Evolutionary conservation across 2,888 invertebrate species (phyloP), one percentile per base, ranked within the genome.

Genomic region (Peribatodes rhomboidaria): DNA sequence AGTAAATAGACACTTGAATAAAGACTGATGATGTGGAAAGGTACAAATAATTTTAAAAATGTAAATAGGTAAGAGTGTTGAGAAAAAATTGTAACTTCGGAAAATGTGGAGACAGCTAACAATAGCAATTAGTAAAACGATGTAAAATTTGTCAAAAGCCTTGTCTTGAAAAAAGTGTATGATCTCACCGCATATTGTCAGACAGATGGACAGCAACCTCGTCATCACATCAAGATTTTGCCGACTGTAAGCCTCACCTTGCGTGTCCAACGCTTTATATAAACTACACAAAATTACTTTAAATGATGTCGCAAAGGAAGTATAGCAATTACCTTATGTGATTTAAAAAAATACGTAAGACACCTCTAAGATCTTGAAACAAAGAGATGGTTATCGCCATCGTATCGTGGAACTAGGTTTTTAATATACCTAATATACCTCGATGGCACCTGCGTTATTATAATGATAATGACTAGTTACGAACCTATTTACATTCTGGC

Each of bases 291-390:
- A 91, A 70, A 92, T 92, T 90, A 77, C 85, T 77, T 73, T 84
- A 88, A 91, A 85, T 76, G 88, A 79, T 88, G 89, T 88, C 87
- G 82, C 86, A 79, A 72, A 90, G 90, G 91, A 91, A 86, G 78
- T 82, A 47, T 72, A 65, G 77, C 83, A 87, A 91, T 90, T 91
- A 90, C 81, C 77, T 65, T 68, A 65, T 53, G 74, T 73, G 76
- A 75, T 75, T 73, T 65, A 74, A 78, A 78, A 80, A 78, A 83
- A 78, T 44, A 78, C 73, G 61, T 67, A 69, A 73, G 69, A 70
- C 70, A 67, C 67, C 66, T 67, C 64, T 16, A n/a, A 58, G 68
- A 68, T 69, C 61, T 61, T 58, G 53, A 49, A 58, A 54, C 61
- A 57, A 46, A 13, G 31, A 53, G 63, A 67, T 69, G 39, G 46